phyloP scores from a whole-genome alignment of 2,888 invertebrate genomes.

The Mystacides longicornis region DNA sequence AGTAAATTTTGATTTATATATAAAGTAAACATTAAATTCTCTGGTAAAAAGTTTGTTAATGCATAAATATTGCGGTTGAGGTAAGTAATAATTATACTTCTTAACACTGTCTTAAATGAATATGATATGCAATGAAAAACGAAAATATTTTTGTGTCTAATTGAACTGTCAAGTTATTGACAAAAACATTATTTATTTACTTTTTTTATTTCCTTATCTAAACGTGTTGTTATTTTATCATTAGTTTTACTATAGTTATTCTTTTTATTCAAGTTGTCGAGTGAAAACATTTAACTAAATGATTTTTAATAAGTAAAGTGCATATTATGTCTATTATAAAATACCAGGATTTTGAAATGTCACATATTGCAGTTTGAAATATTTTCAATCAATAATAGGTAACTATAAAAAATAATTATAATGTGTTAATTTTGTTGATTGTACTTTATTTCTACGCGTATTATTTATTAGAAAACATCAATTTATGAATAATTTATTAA shows the following conservation, averaged over 20 bases:
- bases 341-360: too few species aligned
- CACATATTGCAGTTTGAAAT: too few species aligned
- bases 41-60: constrained; percentile 11
- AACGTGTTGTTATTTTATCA: not conserved
- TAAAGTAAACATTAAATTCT: constrained; percentile 16
- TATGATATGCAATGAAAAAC: not conserved
- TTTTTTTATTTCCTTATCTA: constrained; percentile 3
- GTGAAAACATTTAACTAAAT: too few species aligned
- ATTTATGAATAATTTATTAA: too few species aligned
- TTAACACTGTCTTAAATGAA: not conserved
- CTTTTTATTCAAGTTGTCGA: too few species aligned
- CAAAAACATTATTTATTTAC: constrained; percentile 21
- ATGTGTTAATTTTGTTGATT: too few species aligned
- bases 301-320: too few species aligned
- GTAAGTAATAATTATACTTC: constrained; percentile 11
- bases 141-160: not conserved
- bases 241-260: not conserved
- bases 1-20: constrained; percentile 11
- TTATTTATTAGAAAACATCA: too few species aligned
- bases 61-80: constrained; percentile 15
- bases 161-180: constrained; percentile 9
- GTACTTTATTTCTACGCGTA: too few species aligned
- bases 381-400: too few species aligned
- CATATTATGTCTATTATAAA: too few species aligned
- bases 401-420: too few species aligned